Evolutionary conservation across 1,140 invertebrate species (phyloP).

Genomic region (Drosophila novamexicana): DNA sequence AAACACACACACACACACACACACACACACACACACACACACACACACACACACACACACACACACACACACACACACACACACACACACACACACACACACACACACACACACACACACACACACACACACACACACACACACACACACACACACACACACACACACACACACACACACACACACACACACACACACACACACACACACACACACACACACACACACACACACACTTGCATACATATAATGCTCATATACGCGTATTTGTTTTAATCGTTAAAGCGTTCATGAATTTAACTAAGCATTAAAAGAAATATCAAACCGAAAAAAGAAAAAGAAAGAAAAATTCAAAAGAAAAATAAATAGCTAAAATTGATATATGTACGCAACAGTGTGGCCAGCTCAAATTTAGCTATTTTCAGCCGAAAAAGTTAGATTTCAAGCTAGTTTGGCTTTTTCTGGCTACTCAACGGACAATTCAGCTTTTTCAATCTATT

Average conservation of each 20-base stretch:
- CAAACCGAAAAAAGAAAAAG: constrained; percentile 46
- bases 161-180: constrained; percentile 4
- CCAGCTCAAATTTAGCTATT: too few species aligned
- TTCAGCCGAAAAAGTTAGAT: too few species aligned
- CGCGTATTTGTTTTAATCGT: constrained; percentile 44
- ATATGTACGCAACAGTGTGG: constrained; percentile 24
- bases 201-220: constrained; percentile 6
- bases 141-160: constrained; percentile 3
- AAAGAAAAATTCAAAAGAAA: constrained; percentile 29
- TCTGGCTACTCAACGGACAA: too few species aligned
- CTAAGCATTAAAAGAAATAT: constrained; percentile 32
- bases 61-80: constrained; percentile 32
- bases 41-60: constrained; percentile 35
- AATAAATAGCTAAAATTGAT: constrained; percentile 45
- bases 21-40: constrained; percentile 35
- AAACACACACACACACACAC: constrained; percentile 11
- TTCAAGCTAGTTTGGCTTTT: too few species aligned
- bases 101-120: constrained; percentile 32
- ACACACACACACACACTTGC: constrained; percentile 35
- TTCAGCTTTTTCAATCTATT: too few species aligned
- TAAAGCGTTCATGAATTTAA: constrained; percentile 46
- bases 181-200: constrained; percentile 4
- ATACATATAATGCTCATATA: constrained; percentile 53
- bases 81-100: constrained; percentile 31
- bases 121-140: constrained; percentile 20